These are phyloP conservation scores for Callocephalon fimbriatum DNA, from an alignment of 2,113 vertebrate species.

Conservation along the genomic window DNA sequence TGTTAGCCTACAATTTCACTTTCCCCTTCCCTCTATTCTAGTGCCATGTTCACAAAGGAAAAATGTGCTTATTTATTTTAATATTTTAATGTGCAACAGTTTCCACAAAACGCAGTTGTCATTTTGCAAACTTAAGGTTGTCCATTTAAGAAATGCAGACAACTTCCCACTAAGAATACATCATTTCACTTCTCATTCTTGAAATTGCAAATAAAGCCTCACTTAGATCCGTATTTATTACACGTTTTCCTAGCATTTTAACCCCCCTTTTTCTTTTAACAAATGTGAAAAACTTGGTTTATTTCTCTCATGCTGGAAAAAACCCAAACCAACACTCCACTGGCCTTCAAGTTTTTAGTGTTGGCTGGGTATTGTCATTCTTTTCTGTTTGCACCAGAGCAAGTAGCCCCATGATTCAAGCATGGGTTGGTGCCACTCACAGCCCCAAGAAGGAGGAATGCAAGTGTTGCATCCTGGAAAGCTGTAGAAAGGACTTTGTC, in stretches of 20 bases:
- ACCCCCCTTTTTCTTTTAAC: not conserved
- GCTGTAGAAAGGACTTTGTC: not conserved
- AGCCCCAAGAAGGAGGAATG: not conserved
- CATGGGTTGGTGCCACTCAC: fast-evolving
- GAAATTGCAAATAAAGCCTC: not conserved
- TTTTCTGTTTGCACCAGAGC: not conserved
- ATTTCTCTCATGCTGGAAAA: not conserved
- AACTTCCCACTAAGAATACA: not conserved
- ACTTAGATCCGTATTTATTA: not conserved
- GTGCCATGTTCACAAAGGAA: not conserved
- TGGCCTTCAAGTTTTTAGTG: not conserved
- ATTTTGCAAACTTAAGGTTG: not conserved
- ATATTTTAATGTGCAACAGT: not conserved
- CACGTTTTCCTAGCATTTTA: not conserved
- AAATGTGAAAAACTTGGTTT: not conserved
- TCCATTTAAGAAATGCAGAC: not conserved
- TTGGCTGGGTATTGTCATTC: not conserved
- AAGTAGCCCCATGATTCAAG: not conserved
- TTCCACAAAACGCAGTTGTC: not conserved
- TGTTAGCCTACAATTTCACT: not conserved
- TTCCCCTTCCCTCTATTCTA: not conserved
- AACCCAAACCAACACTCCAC: not conserved
- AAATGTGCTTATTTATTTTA: not conserved
- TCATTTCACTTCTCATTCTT: not conserved
- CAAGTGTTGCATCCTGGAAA: fast-evolving